Evolutionary conservation across 2,113 vertebrate species (phyloP), one percentile per base, ranked within the genome.

Genomic region (Kryptolebias marmoratus): DNA sequence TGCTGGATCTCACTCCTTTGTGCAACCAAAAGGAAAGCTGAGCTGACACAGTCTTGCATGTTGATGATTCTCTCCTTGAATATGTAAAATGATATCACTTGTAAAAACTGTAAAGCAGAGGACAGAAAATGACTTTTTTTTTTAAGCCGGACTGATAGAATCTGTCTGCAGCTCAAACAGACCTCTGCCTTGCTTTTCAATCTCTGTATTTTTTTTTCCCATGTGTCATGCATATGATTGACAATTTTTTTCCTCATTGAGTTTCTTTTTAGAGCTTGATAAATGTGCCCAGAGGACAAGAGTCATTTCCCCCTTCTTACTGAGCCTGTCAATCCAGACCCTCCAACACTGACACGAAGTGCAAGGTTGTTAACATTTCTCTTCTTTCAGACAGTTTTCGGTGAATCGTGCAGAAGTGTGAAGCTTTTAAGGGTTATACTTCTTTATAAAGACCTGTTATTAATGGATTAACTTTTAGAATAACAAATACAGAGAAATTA

Each of bases 271-370:
- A 73, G 73, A 65, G 80, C 42, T 72, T 84, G 64, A 83, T 79
- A 79, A 79, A 89, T 79, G 77, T 64, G 50, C 77, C 74, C 77
- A 62, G 68, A 87, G 77, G 79, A 87, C 81, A 73, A 73, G 58
- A 83, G 60, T 36, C 66, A 57, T 71, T 48, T 4, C 69, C 45
- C 58, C 58, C 45, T 53, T 77, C 15, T 1, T 52, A 56, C 58
- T 1, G 49, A 68, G n/a, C 15, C 52, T 75, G 67, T 27, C 72
- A 61, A 68, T 77, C 60, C 64, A 48, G 70, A 45, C 22, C 14
- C 65, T 77, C 47, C 42, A 13, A 58, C 13, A 77, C 68, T 60
- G 54, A 65, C 11, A 18, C 16, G 32, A 13, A 31, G 28, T 22
- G 54, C 31, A 50, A 63, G 22, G 48, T 11, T 6, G 39, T 10